Conservation (phyloP, 1,140 invertebrate species). For the Aphaenogaster floridana region DNA sequence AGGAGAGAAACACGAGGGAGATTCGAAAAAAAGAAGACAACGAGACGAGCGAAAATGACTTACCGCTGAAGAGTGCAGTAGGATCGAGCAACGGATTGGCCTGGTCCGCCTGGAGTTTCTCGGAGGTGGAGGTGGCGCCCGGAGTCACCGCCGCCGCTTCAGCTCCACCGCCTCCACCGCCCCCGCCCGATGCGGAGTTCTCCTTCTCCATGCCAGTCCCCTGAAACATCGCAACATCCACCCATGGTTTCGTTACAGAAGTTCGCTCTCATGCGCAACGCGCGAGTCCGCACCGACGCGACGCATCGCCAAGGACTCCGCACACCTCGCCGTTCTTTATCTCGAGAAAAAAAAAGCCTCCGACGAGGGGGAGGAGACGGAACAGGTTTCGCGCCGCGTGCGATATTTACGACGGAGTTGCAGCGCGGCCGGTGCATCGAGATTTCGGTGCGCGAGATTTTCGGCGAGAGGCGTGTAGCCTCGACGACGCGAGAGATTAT, state of each 20-base stretch:
- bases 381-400: constrained; percentile 42
- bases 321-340: constrained; percentile 33
- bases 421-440: constrained; percentile 14
- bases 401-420: constrained; percentile 52
- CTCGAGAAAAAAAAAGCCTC: background rate
- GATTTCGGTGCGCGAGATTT: constrained; percentile 50
- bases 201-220: constrained; percentile 87
- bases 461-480: background rate
- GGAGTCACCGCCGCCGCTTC: constrained; percentile 82
- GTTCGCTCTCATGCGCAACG: constrained; percentile 56
- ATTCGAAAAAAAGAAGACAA: background rate
- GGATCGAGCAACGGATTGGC: constrained; percentile 86
- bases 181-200: constrained; percentile 86
- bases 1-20: constrained; percentile 14
- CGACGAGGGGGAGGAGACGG: background rate
- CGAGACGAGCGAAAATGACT: constrained; percentile 73
- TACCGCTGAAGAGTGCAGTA: constrained; percentile 85
- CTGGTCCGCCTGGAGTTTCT: constrained; percentile 86
- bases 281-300: constrained; percentile 8
- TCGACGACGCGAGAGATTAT: constrained; percentile 16
- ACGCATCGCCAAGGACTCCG: constrained; percentile 49
- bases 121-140: constrained; percentile 85
- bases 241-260: constrained; percentile 69
- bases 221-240: constrained; percentile 75
- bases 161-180: constrained; percentile 82